These are phyloP conservation scores for Ornithoptera alexandrae DNA, from an alignment of 2,888 invertebrate species.

Conservation along the genomic window DNA sequence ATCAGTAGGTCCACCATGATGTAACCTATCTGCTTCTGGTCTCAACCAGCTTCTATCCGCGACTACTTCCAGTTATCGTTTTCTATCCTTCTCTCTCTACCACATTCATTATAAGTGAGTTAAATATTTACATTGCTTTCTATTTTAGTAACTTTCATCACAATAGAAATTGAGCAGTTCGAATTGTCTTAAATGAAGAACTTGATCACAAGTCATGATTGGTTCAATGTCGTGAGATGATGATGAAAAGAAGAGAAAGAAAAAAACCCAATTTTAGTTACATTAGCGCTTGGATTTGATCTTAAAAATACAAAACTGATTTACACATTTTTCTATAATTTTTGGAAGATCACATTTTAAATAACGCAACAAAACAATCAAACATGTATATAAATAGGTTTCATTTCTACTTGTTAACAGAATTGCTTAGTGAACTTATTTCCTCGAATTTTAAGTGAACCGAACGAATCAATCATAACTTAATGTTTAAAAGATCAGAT, in stretches of 20 bases:
- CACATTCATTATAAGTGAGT: too few relatives aligned
- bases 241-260: too few relatives aligned
- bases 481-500: not conserved
- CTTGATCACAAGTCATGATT: too few relatives aligned
- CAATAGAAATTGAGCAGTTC: not conserved
- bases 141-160: not conserved
- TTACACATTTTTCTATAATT: too few relatives aligned
- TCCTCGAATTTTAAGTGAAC: not conserved
- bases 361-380: too few relatives aligned
- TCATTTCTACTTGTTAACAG: not conserved
- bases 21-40: conserved; percentile 1
- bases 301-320: too few relatives aligned
- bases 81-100: not conserved
- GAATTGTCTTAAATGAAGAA: too few relatives aligned
- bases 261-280: too few relatives aligned
- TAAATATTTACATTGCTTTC: not conserved
- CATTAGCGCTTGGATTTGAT: too few relatives aligned
- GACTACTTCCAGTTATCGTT: not conserved
- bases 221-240: too few relatives aligned
- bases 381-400: not conserved
- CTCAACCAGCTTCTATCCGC: conserved; percentile 3
- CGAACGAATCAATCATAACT: not conserved
- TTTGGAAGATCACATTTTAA: too few relatives aligned
- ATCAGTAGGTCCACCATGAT: conserved; percentile 2
- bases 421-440: not conserved